Evolutionary conservation across 2,888 invertebrate species (phyloP).

Genomic region (Caenorhabditis drosophilae): DNA sequence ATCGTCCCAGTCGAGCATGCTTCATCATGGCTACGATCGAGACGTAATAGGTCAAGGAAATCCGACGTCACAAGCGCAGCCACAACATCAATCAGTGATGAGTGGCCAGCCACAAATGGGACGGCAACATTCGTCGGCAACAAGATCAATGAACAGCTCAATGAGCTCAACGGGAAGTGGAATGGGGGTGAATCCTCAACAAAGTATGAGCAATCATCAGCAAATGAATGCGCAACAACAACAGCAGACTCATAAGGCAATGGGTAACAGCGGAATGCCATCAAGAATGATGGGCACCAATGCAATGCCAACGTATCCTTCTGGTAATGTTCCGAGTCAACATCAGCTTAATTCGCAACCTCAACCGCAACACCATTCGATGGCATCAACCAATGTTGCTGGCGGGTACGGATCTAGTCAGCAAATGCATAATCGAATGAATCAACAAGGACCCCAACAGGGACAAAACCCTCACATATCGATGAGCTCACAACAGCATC

Average conservation of each 20-base stretch:
- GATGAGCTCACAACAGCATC: too few relatives aligned
- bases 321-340: too few relatives aligned
- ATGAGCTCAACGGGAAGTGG: not conserved
- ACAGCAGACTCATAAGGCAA: not conserved
- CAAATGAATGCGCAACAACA: not conserved
- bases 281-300: not conserved
- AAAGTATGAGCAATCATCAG: not conserved
- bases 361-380: too few relatives aligned
- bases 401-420: too few relatives aligned
- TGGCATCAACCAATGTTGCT: too few relatives aligned
- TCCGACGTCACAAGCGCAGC: too few relatives aligned
- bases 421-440: not conserved
- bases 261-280: not conserved
- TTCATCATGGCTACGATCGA: slow-evolving; percentile 9
- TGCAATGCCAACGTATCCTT: not conserved
- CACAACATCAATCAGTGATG: slow-evolving; percentile 5
- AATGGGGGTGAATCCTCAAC: not conserved
- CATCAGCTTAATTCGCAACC: too few relatives aligned
- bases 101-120: slow-evolving; percentile 4
- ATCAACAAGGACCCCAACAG: not conserved
- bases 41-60: too few relatives aligned
- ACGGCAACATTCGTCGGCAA: not conserved
- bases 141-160: not conserved
- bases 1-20: slow-evolving; percentile 9
- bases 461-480: not conserved